These are phyloP conservation scores for Pollenia amentaria DNA, from an alignment of 2,888 invertebrate genomes.

Conservation along the genomic window DNA sequence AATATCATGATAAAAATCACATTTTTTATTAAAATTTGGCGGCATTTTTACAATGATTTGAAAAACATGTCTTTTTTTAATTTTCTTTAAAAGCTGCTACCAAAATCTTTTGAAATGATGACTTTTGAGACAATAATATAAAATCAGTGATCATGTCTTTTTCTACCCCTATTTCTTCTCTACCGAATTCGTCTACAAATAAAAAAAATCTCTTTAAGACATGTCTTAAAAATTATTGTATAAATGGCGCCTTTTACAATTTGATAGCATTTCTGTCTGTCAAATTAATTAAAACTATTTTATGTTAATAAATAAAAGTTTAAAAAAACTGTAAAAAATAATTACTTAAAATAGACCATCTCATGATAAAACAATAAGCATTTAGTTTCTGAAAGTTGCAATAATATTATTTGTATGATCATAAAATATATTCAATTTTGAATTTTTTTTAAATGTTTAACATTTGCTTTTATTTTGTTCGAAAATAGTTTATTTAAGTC, in stretches of 20 bases:
- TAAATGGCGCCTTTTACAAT: slow-evolving; percentile 10
- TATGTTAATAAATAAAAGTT: slow-evolving; percentile 26
- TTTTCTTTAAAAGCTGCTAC: too few relatives aligned
- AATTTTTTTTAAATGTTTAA: slow-evolving; percentile 24
- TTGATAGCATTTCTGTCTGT: slow-evolving; percentile 55
- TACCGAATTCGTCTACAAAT: too few relatives aligned
- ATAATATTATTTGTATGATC: slow-evolving; percentile 10
- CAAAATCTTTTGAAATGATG: too few relatives aligned
- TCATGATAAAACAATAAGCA: not conserved
- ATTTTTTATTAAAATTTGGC: slow-evolving; percentile 41
- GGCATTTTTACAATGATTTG: too few relatives aligned
- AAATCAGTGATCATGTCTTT: too few relatives aligned
- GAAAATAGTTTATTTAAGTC: not conserved
- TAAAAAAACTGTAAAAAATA: slow-evolving; percentile 22
- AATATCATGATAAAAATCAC: slow-evolving; percentile 48
- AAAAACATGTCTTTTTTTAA: too few relatives aligned
- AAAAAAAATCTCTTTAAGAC: too few relatives aligned
- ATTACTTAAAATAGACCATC: not conserved
- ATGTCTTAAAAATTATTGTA: too few relatives aligned
- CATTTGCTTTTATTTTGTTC: slow-evolving; percentile 10
- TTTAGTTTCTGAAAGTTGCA: not conserved
- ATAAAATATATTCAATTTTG: not conserved
- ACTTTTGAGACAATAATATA: too few relatives aligned
- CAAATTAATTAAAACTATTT: slow-evolving; percentile 18
- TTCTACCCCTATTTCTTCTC: too few relatives aligned